Evolutionary conservation across 1,140 invertebrate species (phyloP).

Genomic region (Pogonognathellus flavescens): DNA sequence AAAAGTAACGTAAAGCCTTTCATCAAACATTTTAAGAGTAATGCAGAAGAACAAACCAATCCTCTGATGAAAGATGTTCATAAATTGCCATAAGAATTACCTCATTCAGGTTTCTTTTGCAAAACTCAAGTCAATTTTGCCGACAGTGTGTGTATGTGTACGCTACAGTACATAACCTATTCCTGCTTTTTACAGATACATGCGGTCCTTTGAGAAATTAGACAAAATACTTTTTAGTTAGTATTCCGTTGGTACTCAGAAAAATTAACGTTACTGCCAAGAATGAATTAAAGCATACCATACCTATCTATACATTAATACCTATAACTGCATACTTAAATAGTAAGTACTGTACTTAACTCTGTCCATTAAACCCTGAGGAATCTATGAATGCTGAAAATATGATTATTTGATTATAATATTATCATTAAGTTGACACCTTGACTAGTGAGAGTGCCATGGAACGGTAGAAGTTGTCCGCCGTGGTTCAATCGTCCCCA

Average conservation of each 20-base stretch:
- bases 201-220: too few relatives aligned
- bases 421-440: background rate
- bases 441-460: conserved; percentile 32
- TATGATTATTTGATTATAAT: background rate
- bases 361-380: too few relatives aligned
- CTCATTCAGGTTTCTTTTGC: background rate
- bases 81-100: conserved; percentile 5
- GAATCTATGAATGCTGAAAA: too few relatives aligned
- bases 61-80: background rate
- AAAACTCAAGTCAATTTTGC: background rate
- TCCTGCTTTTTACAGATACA: too few relatives aligned
- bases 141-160: background rate
- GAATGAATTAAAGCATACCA: too few relatives aligned
- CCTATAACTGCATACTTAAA: too few relatives aligned
- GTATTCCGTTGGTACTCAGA: too few relatives aligned
- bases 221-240: too few relatives aligned
- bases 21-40: conserved; percentile 25
- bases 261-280: too few relatives aligned
- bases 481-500: conserved; percentile 5
- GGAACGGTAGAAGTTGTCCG: conserved; percentile 18
- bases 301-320: too few relatives aligned
- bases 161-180: too few relatives aligned
- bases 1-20: conserved; percentile 20
- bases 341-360: too few relatives aligned
- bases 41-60: background rate